Evolutionary conservation across 2,888 invertebrate species (phyloP), one percentile per base, ranked within the genome.

Genomic region (Dendrolimus houi): DNA sequence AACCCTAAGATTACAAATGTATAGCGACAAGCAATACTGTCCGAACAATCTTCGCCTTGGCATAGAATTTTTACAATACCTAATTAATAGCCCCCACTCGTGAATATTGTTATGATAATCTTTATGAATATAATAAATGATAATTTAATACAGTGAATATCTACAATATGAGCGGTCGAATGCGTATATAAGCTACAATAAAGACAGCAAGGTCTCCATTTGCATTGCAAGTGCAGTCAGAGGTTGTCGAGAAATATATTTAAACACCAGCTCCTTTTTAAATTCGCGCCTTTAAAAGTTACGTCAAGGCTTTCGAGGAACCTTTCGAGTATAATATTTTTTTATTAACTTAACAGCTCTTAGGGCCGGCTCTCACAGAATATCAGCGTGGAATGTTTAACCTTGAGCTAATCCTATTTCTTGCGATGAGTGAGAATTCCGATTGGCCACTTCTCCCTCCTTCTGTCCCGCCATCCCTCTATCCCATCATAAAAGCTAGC

Each of bases 31-130:
- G 29, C 3, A 29, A 29, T 29, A 29, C 29, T 47, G 29, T 55
- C 52, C 12, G 14, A 60, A 61, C 61, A 47, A 47, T 47, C 63
- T 55, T 68, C 56, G 60, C 79, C 81, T 81, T 81, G 81, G 71
- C 80, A 72, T 72, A 70, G 73, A 74, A 80, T 77, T 71, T 67
- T 69, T 70, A 77, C 72, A 79, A 77, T 76, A 69, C 67, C 65
- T 75, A 76, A 79, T 78, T 76, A 75, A 58, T 59, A 62, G 65
- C 64, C 64, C 64, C 61, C 55, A 63, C 55, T 57, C 60, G 58
- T 57, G 61, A 60, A 63, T 65, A 67, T 70, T 70, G 62, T 71
- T 70, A 59, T 68, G 65, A 63, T 67, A 66, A 71, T 69, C 57
- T 63, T 64, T 17, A 42, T 55, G 40, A 52, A 52, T 57, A 47